These are phyloP conservation scores for Terebella lapidaria DNA, from an alignment of 2,888 invertebrate genomes.

Conservation along the genomic window DNA sequence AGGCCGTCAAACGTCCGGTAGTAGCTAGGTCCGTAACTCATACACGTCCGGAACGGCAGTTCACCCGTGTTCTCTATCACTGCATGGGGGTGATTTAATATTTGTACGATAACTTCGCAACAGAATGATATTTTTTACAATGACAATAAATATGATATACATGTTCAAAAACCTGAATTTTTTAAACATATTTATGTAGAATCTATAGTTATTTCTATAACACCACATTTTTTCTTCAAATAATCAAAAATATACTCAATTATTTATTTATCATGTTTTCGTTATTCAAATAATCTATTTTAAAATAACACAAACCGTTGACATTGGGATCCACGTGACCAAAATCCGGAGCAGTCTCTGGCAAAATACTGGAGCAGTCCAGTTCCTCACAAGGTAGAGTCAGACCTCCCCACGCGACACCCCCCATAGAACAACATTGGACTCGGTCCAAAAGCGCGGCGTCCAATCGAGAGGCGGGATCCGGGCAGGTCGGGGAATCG, in stretches of 20 bases:
- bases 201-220: too few species aligned
- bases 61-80: not conserved
- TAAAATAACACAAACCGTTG: not conserved
- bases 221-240: too few species aligned
- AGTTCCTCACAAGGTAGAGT: not conserved
- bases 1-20: slow-evolving; percentile 79
- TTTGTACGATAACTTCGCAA: not conserved
- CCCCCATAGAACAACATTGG: not conserved
- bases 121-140: too few species aligned
- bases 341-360: not conserved
- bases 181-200: not conserved
- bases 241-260: too few species aligned
- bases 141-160: too few species aligned
- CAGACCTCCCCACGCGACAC: not conserved
- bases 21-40: slow-evolving; percentile 25
- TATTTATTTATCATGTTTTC: not conserved
- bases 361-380: not conserved
- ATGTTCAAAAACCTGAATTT: too few species aligned
- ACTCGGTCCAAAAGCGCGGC: not conserved
- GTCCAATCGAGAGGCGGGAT: not conserved
- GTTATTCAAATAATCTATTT: too few species aligned
- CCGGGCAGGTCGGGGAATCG: not conserved
- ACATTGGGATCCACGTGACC: not conserved
- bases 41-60: slow-evolving; percentile 16
- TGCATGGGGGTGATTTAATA: not conserved